These are phyloP conservation scores for Tonatia bakeri DNA, from an alignment of 2,113 vertebrate species.

Conservation along the genomic window DNA sequence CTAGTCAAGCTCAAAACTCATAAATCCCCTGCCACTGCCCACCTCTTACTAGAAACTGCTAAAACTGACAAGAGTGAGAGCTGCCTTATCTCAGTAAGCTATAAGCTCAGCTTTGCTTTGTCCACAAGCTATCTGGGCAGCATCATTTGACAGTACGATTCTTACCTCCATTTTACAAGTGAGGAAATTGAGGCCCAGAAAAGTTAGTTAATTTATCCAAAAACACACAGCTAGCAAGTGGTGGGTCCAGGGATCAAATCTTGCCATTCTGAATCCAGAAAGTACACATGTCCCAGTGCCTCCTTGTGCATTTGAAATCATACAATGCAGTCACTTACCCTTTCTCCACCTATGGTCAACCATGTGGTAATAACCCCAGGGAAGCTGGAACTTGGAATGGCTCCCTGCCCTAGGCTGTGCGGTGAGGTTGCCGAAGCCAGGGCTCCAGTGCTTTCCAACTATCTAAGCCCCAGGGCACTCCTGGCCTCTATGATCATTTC, in stretches of 20 bases:
- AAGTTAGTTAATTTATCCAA: neutral
- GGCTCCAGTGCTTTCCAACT: neutral
- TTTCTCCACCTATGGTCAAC: neutral
- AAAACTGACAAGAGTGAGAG: neutral
- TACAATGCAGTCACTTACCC: neutral
- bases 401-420: neutral
- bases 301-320: neutral
- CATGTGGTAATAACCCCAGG: neutral
- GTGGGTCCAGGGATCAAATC: neutral
- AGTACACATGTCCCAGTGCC: neutral
- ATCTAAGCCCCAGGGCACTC: neutral
- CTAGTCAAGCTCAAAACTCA: neutral
- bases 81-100: neutral
- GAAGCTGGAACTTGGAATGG: neutral
- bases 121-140: neutral
- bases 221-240: neutral
- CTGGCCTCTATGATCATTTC: neutral
- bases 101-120: neutral
- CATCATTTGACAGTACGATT: neutral
- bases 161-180: neutral
- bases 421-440: neutral
- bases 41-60: no score
- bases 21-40: neutral
- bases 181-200: neutral
- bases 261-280: neutral